Conservation (phyloP, 2,888 invertebrate genomes). For the Amphipoea oculea region DNA sequence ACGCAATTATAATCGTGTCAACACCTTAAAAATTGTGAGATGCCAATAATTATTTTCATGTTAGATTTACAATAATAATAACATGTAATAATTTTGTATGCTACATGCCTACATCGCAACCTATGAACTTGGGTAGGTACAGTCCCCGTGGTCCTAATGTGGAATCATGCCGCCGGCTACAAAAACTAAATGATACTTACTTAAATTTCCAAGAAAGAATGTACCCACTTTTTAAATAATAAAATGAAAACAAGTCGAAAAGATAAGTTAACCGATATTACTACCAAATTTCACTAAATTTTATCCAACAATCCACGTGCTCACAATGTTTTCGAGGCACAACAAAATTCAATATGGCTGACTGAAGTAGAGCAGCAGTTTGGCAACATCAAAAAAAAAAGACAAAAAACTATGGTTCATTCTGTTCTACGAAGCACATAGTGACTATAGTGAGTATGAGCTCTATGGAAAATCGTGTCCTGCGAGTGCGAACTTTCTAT, state of each 20-base stretch:
- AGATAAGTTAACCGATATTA: constrained; percentile 78
- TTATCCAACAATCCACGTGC: constrained; percentile 92
- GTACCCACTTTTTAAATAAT: constrained; percentile 74
- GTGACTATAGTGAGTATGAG: neutral
- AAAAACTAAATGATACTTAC: constrained; percentile 80
- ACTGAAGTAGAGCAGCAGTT: constrained; percentile 67
- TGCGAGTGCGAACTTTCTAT: neutral
- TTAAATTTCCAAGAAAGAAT: constrained; percentile 78
- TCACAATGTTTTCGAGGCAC: constrained; percentile 92
- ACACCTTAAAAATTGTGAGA: constrained; percentile 65
- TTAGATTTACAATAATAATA: constrained; percentile 25
- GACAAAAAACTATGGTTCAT: constrained; percentile 39
- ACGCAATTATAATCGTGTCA: constrained; percentile 87
- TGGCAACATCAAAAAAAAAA: constrained; percentile 74
- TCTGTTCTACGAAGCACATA: constrained; percentile 3
- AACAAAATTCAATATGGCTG: constrained; percentile 92
- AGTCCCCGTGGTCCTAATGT: constrained; percentile 79
- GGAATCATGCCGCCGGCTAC: constrained; percentile 81
- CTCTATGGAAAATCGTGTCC: constrained; percentile 26
- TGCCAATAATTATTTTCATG: constrained; percentile 16
- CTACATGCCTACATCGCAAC: constrained; percentile 20
- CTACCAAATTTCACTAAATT: constrained; percentile 86
- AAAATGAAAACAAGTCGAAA: constrained; percentile 76
- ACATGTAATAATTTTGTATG: constrained; percentile 13
- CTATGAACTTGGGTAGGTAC: constrained; percentile 55